Conservation (phyloP, 2,113 vertebrate species). For the Tupaia chinensis region DNA sequence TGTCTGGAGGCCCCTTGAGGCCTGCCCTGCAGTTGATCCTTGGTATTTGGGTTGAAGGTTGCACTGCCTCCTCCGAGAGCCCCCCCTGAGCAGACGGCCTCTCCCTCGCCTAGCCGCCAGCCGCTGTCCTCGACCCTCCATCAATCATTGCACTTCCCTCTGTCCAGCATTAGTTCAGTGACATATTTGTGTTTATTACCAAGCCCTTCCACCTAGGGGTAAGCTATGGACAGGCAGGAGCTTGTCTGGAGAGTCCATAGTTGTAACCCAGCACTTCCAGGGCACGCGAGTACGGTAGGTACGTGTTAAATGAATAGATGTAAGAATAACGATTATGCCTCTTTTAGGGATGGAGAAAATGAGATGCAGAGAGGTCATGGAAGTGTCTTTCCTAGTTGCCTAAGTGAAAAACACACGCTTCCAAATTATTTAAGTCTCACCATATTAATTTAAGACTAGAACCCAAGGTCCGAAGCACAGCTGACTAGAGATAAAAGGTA, state of each 20-base stretch:
- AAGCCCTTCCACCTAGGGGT: background rate
- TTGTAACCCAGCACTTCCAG: background rate
- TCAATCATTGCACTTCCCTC: background rate
- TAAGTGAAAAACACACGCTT: background rate
- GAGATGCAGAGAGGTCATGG: background rate
- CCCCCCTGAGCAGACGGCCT: background rate
- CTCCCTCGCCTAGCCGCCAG: background rate
- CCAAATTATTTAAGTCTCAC: too few relatives aligned
- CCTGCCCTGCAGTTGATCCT: background rate
- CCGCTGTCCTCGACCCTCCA: background rate
- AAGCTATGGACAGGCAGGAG: background rate
- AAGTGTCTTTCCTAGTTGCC: background rate
- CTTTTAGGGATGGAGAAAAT: background rate
- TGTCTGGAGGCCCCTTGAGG: background rate
- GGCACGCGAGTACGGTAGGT: background rate
- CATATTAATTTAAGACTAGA: background rate
- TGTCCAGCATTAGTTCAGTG: background rate
- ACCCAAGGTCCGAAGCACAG: background rate
- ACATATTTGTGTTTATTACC: constrained; percentile 24
- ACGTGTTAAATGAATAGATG: background rate
- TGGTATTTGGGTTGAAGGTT: background rate
- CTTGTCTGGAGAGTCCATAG: background rate
- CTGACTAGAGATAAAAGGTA: background rate
- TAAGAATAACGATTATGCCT: background rate
- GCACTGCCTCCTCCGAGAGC: background rate